Evolutionary conservation across 1,140 invertebrate species (phyloP).

Genomic region (Eulimnadia texana): DNA sequence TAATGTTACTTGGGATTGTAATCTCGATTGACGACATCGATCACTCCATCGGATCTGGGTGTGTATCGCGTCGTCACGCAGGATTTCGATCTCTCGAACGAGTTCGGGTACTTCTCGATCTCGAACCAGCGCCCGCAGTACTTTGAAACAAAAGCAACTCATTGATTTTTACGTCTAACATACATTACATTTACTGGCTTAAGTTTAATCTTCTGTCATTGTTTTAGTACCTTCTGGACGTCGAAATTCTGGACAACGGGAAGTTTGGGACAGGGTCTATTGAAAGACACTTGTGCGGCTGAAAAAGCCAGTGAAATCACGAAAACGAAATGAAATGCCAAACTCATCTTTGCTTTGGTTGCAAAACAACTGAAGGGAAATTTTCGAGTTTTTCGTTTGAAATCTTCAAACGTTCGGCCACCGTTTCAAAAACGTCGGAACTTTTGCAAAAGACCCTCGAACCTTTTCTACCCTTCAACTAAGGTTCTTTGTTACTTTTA

Average conservation of each 20-base stretch:
- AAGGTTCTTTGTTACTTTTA: not conserved
- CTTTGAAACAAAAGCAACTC: slow-evolving; percentile 11
- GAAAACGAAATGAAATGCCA: not conserved
- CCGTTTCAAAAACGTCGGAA: no score
- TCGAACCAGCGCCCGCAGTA: slow-evolving; percentile 21
- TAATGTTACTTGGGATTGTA: slow-evolving; percentile 1
- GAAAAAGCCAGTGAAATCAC: not conserved
- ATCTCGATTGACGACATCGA: slow-evolving; percentile 16
- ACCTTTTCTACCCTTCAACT: not conserved
- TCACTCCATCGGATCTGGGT: slow-evolving; percentile 11
- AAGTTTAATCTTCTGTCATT: not conserved
- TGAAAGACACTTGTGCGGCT: not conserved
- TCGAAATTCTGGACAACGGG: slow-evolving; percentile 4
- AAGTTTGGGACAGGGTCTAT: not conserved
- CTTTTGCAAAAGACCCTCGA: no score
- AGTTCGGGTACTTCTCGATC: slow-evolving; percentile 19
- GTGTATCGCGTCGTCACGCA: slow-evolving; percentile 18
- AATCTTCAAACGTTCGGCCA: no score
- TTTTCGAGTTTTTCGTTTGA: no score
- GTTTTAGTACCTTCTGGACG: not conserved
- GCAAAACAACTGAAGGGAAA: not conserved
- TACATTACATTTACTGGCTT: slow-evolving; percentile 1
- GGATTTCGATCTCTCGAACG: slow-evolving; percentile 16
- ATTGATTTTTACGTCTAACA: not conserved
- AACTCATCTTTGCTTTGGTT: not conserved